Evolutionary conservation across 2,113 vertebrate species (phyloP), one percentile per base, ranked within the genome.

Genomic region (Empidonax traillii): DNA sequence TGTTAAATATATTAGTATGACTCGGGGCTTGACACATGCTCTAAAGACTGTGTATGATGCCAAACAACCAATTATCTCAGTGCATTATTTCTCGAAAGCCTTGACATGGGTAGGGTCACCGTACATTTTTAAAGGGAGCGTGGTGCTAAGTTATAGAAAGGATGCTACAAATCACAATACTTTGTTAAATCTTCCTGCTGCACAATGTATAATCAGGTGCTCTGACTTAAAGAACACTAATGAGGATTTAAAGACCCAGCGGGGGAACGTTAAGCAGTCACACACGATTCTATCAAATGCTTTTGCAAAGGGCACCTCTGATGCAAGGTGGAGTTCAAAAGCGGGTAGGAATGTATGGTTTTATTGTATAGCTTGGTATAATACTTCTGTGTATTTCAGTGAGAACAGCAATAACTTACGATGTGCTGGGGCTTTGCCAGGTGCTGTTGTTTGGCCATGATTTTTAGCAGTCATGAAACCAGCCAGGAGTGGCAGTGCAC

Each of bases 31-130:
- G 94, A 93, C 93, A 92, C 37, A 24, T 1, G 4, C 76, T 95
- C 52, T 88, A 67, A 94, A 92, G 83, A 62, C 79, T 72, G 0
- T 52, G 52, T 80, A 8, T 81, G 85, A 90, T 94, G 88, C 85
- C 93, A 90, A 87, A 87, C 80, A 94, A 49, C 88, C 88, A 94
- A 33, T 96, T 96, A 96, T 78, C 65, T 86, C 79, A 81, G 47
- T 84, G n/a, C 56, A 66, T 96, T 96, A 94, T 94, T 96, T 95
- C 93, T 88, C 69, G 53, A 92, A 95, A 90, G 84, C 72, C 74
- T 92, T 86, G 86, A 89, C 79, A 35, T 35, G 69, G 33, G 30
- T 84, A 90, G 87, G 89, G 83, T 84, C 66, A 69, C 76, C 69
- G 66, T 96, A 69, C 55, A 28, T 95, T 95, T 96, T 92, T 75